Evolutionary conservation across 2,888 invertebrate genomes (phyloP).

Genomic region (Ypsolopha scabrella): DNA sequence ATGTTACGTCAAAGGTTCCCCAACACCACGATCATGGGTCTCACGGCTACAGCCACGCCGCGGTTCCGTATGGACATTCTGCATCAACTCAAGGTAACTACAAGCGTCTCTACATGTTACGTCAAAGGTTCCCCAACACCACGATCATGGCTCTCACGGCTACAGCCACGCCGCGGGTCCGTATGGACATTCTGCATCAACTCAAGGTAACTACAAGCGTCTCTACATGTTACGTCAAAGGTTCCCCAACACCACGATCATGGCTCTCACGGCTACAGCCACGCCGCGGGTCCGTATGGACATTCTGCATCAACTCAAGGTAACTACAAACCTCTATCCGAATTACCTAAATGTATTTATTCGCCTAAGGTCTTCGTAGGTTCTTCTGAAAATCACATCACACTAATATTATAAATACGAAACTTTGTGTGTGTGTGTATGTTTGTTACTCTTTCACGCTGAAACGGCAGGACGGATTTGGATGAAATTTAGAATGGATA

Average conservation of each 20-base stretch:
- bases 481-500: too few species aligned
- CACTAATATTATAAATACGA: too few species aligned
- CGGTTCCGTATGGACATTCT: too few species aligned
- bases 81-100: too few species aligned
- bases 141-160: slow-evolving; percentile 93
- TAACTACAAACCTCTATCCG: too few species aligned
- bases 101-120: slow-evolving; percentile 80
- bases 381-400: background rate
- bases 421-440: too few species aligned
- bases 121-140: slow-evolving; percentile 66
- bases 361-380: too few species aligned
- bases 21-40: slow-evolving; percentile 79
- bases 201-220: slow-evolving; percentile 93
- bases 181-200: too few species aligned
- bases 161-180: slow-evolving; percentile 93
- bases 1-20: slow-evolving; percentile 74
- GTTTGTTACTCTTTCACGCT: too few species aligned
- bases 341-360: too few species aligned
- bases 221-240: slow-evolving; percentile 77
- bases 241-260: slow-evolving; percentile 73
- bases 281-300: slow-evolving; percentile 92
- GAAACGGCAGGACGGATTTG: too few species aligned
- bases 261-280: slow-evolving; percentile 96
- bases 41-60: slow-evolving; percentile 97
- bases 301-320: slow-evolving; percentile 85